A percentile compares a stretch with the other conserved stretches of the same genome.
Conservation (phyloP, 2,113 vertebrate genomes). For the Xenopus tropicalis region UCB_Xtro_10.0 CM004445.2:45004501-45005000, state of each 20-base stretch:
- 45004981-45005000: constrained; percentile 28
- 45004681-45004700: constrained; percentile 15
- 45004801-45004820: constrained; percentile 10
- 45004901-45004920: not conserved
- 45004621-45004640: not conserved
- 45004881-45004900: constrained; percentile 6
- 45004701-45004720: constrained; percentile 4
- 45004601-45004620: not conserved
- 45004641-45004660: constrained; percentile 12
- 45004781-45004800: constrained; percentile 33
- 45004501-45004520: no score
- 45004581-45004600: no score
- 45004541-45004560: no score
- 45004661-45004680: constrained; percentile 43
- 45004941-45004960: not conserved
- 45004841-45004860: not conserved
- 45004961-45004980: constrained; percentile 16
- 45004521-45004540: no score
- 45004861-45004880: constrained; percentile 6
- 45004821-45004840: not conserved
- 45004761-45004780: constrained; percentile 23
- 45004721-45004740: not conserved
- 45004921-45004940: constrained; percentile 3
- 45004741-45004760: constrained; percentile 27
- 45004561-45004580: no score